Percentiles rank a stretch among this genome's conserved stretches.
phyloP scores from a whole-genome alignment of 2,888 invertebrate genomes.

The Papilio demoleus region DNA sequence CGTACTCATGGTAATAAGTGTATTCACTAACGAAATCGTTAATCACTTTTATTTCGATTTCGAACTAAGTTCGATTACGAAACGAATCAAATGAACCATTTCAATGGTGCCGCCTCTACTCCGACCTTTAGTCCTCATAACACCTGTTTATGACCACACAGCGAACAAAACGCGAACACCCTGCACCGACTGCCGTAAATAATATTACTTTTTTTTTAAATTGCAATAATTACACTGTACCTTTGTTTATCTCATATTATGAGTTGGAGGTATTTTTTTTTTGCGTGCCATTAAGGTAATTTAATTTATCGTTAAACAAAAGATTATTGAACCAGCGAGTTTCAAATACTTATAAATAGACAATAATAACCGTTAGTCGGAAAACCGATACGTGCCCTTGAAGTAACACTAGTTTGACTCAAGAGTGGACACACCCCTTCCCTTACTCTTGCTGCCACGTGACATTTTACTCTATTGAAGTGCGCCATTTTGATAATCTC shows the following conservation, averaged over 20 bases:
- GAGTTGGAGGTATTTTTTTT: background rate
- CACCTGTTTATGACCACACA: slow-evolving; percentile 40
- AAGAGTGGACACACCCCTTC: too few relatives aligned
- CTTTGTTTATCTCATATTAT: slow-evolving; percentile 1
- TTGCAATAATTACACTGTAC: background rate
- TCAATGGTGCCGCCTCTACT: slow-evolving; percentile 27
- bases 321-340: background rate
- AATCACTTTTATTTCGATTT: background rate
- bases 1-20: background rate
- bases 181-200: slow-evolving; percentile 18
- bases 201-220: background rate
- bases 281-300: background rate
- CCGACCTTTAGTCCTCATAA: slow-evolving; percentile 23
- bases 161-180: slow-evolving; percentile 1
- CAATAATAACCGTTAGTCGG: too few relatives aligned
- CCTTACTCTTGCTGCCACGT: too few relatives aligned
- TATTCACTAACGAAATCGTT: background rate
- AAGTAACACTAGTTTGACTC: too few relatives aligned
- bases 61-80: too few relatives aligned
- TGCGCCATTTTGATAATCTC: too few relatives aligned
- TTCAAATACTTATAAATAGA: background rate
- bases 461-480: too few relatives aligned
- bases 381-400: too few relatives aligned
- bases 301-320: background rate
- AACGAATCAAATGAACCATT: slow-evolving; percentile 5